Evolutionary conservation across 2,888 invertebrate species (phyloP).

Genomic region (Kuschelorhynchus macadamiae): DNA sequence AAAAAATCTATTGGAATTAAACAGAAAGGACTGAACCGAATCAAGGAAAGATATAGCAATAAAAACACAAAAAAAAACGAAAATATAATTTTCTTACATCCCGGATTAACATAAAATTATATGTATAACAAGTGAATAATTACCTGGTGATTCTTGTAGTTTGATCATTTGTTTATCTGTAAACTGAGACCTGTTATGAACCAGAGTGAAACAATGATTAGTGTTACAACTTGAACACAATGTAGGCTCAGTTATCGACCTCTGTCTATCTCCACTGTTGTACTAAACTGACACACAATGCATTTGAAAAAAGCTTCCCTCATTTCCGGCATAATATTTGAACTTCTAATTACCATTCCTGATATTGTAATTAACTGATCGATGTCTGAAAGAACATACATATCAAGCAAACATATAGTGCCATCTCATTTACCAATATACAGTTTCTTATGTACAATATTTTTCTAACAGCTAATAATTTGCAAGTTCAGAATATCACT

Average conservation of each 20-base stretch:
- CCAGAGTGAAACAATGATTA: constrained; percentile 89
- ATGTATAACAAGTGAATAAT: too few species aligned
- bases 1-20: too few species aligned
- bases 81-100: too few species aligned
- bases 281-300: constrained; percentile 88
- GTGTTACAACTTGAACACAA: constrained; percentile 95
- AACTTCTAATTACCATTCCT: constrained; percentile 98
- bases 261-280: constrained; percentile 90
- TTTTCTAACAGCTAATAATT: too few species aligned
- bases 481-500: too few species aligned
- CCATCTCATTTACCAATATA: too few species aligned
- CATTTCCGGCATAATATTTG: constrained; percentile 98
- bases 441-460: too few species aligned
- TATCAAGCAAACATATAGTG: too few species aligned
- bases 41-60: too few species aligned
- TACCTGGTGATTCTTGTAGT: constrained; percentile 95
- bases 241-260: constrained; percentile 97
- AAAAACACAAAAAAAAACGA: too few species aligned
- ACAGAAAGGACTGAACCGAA: too few species aligned
- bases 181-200: constrained; percentile 97
- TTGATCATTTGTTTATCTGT: constrained; percentile 98
- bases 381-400: constrained; percentile 86
- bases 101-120: too few species aligned
- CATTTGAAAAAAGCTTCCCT: constrained; percentile 97
- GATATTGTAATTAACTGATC: constrained; percentile 96